Base-by-base conservation (phyloP, 30 jellyfish, hydroid and myxozoan genomes). In the Hydra vulgaris region DNA sequence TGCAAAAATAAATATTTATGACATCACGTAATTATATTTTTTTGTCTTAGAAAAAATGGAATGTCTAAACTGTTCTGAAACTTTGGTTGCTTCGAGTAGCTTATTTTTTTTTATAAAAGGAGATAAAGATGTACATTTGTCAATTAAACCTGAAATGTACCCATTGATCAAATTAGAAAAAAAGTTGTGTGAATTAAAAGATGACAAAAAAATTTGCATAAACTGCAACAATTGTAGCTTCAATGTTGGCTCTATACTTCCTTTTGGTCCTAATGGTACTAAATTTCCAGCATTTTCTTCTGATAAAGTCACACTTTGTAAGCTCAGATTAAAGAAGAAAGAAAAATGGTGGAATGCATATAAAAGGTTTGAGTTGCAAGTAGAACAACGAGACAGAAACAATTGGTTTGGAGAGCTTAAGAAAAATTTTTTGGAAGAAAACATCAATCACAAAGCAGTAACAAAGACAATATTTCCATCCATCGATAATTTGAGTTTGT, bases 191-290 rank as follows among this genome's bases (percentile, higher is more conserved):
- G 77, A 71, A 40, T 86, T 81, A 26, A 88, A 87, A 61, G 19
- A 82, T n/a, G 76, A 76, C 73, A 87, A 87, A 72, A 76, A 69
- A 26, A 68, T 81, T 4, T 84, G 87, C 7, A 27, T 87, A 0
- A 87, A 87, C 69, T 87, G 95, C 85, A 68, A 68, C n/a, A 25
- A 18, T 7, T 87, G 95, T 68, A 15, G 21, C 18, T 85, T 55
- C 23, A 87, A 87, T 61, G 17, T 87, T 22, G 95, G 95, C 27
- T 54, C 52, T 3, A 81, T 20, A 27, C 25, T 87, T 27, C 91
- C 91, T 17, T 87, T 66, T 81, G 95, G 95, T 17, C 90, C 90
- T 1, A 27, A 68, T 27, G 95, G 95, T 25, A 66, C 85, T 7
- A 70, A 52, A 17, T 87, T 66, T 71, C 23, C 52, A 0, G 95